Percentiles rank a stretch among this genome's conserved stretches.
These are phyloP conservation scores for Sinopyrophorus schimmeli DNA, from an alignment of 2,888 invertebrate species.

Conservation along the genomic window DNA sequence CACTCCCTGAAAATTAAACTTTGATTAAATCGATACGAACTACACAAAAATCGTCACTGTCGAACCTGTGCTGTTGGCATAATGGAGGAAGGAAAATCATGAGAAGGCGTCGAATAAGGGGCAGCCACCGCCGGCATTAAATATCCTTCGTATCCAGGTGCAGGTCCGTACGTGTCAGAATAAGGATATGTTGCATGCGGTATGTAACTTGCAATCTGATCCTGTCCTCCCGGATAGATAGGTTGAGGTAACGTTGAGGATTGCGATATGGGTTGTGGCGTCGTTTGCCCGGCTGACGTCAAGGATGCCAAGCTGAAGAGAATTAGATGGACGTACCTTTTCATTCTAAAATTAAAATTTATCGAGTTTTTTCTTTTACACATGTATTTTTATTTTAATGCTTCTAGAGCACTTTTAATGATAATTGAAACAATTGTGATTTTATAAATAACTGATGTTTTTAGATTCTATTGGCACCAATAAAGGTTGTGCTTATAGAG, in stretches of 20 bases:
- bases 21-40: too few relatives aligned
- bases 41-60: background rate
- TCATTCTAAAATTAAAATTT: slow-evolving; percentile 6
- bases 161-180: slow-evolving; percentile 39
- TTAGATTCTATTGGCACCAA: too few relatives aligned
- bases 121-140: slow-evolving; percentile 44
- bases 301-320: slow-evolving; percentile 1
- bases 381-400: too few relatives aligned
- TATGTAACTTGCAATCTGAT: slow-evolving; percentile 34
- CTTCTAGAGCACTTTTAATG: too few relatives aligned
- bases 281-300: slow-evolving; percentile 10
- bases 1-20: slow-evolving; percentile 42
- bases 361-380: too few relatives aligned
- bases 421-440: too few relatives aligned
- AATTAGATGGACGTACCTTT: background rate
- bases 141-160: slow-evolving; percentile 53
- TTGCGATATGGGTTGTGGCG: slow-evolving; percentile 8
- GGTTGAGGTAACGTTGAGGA: slow-evolving; percentile 26
- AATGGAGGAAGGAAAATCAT: slow-evolving; percentile 26
- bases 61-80: slow-evolving; percentile 33
- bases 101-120: slow-evolving; percentile 9
- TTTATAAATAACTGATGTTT: too few relatives aligned
- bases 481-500: too few relatives aligned
- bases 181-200: slow-evolving; percentile 42
- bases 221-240: slow-evolving; percentile 34